Conservation (phyloP, 2,113 vertebrate genomes). For the Diphyllodes magnificus region DNA sequence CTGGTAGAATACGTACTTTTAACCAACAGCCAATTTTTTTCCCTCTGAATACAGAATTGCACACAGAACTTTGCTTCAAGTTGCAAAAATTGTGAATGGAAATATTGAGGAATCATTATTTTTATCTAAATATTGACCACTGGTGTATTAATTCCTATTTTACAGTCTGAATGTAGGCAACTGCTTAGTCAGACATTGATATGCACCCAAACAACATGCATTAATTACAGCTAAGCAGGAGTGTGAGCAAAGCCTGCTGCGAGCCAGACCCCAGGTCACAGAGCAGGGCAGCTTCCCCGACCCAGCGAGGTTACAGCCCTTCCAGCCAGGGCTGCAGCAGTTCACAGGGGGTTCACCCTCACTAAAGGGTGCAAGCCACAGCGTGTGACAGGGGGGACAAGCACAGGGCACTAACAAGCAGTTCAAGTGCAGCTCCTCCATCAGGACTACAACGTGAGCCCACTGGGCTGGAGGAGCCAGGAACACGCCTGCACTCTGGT, state of each 20-base stretch:
- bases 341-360: too few relatives aligned
- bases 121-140: neutral
- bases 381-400: neutral
- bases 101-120: neutral
- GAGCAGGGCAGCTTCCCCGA: neutral
- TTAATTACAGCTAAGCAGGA: neutral
- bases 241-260: neutral
- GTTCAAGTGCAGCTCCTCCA: neutral
- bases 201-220: neutral
- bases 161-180: neutral
- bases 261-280: neutral
- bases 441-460: rapidly evolving
- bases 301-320: neutral
- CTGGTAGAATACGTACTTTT: neutral
- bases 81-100: neutral
- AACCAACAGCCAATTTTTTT: neutral
- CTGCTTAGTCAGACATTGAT: neutral
- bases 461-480: neutral
- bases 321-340: neutral
- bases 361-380: neutral
- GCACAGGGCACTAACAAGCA: neutral
- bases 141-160: neutral
- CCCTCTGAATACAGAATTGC: neutral
- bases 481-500: neutral
- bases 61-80: neutral